Conservation (phyloP, 2,797 vertebrate species). For the Gambusia yucatana region DNA sequence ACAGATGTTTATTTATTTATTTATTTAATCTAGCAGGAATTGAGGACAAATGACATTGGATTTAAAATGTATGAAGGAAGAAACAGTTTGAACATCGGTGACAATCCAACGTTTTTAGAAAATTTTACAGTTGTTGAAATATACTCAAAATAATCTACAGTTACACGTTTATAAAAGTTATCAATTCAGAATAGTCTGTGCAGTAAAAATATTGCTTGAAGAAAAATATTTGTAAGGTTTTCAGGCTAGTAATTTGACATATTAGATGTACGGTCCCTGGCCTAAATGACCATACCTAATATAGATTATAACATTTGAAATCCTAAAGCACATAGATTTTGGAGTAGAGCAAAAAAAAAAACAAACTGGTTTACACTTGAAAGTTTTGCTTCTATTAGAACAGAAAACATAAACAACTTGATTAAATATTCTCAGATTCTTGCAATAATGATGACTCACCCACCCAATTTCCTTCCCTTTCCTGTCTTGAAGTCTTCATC, state of each 20-base stretch:
- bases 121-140: background rate
- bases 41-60: background rate
- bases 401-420: slow-evolving; percentile 20
- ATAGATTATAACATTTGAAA: background rate
- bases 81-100: background rate
- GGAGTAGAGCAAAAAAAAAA: background rate
- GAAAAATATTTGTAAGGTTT: background rate
- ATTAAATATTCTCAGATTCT: slow-evolving; percentile 30
- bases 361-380: slow-evolving; percentile 1
- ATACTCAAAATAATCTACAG: background rate
- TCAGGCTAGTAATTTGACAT: background rate
- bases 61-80: background rate
- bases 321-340: background rate
- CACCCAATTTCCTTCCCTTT: slow-evolving; percentile 5
- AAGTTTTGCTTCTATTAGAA: slow-evolving; percentile 18
- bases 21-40: background rate
- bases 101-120: background rate
- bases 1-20: background rate
- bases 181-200: background rate
- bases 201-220: background rate
- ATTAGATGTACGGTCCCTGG: background rate
- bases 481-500: slow-evolving; percentile 33
- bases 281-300: background rate
- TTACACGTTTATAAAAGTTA: background rate
- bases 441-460: slow-evolving; percentile 26